phyloP scores from a whole-genome alignment of 2,888 invertebrate species.

The Meandrusa payeni region DNA sequence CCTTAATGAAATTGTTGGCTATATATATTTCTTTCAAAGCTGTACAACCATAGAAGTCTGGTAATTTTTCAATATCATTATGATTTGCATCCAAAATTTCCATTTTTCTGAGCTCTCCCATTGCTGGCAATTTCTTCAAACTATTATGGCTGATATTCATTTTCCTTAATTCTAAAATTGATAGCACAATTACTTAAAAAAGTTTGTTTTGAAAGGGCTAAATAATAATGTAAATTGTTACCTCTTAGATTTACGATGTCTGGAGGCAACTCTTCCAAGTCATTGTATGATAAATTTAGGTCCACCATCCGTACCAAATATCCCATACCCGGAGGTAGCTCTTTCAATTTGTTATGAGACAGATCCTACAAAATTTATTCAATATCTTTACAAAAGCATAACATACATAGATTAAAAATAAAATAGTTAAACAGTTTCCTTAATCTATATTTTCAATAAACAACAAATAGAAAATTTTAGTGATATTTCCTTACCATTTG shows the following conservation, averaged over 20 bases:
- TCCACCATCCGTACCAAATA: constrained; percentile 89
- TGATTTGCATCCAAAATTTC: constrained; percentile 89
- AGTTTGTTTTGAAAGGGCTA: not conserved
- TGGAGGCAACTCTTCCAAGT: constrained; percentile 86
- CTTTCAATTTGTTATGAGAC: constrained; percentile 87
- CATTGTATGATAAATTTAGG: constrained; percentile 87
- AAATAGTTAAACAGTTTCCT: too few relatives aligned
- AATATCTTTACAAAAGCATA: too few relatives aligned
- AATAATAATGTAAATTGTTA: constrained; percentile 58
- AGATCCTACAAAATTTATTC: constrained; percentile 91
- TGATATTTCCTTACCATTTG: too few relatives aligned
- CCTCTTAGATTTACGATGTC: constrained; percentile 92
- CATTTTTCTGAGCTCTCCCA: constrained; percentile 88
- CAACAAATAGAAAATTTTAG: too few relatives aligned
- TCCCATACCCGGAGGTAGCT: constrained; percentile 90
- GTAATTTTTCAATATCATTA: constrained; percentile 88
- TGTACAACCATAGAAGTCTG: constrained; percentile 88
- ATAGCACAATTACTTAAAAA: too few relatives aligned
- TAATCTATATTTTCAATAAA: too few relatives aligned
- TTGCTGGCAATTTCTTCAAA: constrained; percentile 82
- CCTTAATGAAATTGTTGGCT: constrained; percentile 90
- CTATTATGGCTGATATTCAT: constrained; percentile 88
- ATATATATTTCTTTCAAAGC: constrained; percentile 90
- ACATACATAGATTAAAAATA: too few relatives aligned
- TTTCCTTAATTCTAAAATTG: constrained; percentile 83